Evolutionary conservation across 2,888 invertebrate genomes (phyloP), one percentile per base, ranked within the genome.

Genomic region (Cabera pusaria): DNA sequence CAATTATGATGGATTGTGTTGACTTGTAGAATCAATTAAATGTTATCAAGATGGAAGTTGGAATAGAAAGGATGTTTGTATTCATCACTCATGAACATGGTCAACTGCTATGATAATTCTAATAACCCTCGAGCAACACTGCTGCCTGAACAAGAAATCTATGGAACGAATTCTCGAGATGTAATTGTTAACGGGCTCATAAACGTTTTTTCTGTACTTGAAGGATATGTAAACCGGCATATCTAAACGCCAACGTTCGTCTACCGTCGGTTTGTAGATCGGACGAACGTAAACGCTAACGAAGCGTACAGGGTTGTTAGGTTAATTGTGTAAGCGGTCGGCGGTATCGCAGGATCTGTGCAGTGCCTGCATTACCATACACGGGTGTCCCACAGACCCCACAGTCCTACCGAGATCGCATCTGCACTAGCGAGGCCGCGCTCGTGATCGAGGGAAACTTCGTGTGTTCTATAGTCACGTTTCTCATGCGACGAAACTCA

Each of bases 401-500:
- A 14, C 14, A 14, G 14, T 59, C 55, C 50, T 48, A 44, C 44
- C 41, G 43, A 65, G 78, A 76, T 75, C 59, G 62, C 69, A 78
- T 81, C 52, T 43, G 29, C 72, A 70, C 64, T 51, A 59, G 31
- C 21, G 8, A 51, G 60, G 31, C 6, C 21, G 6, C 24, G 56
- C 66, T 85, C 83, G 82, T 83, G 83, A 82, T 76, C 70, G 64
- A 65, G 56, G 67, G 64, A 71, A 75, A 76, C 66, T 61, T 62
- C 59, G 61, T 69, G 65, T 63, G 60, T 56, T 68, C 59, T 53
- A 56, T 59, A 61, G 80, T 80, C 83, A 85, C 82, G 84, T 84
- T 83, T 75, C 63, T 72, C 64, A 67, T 64, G 66, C 64, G 60
- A 65, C 59, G 57, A 70, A 57, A 68, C 55, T 52, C 61, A 66